These are phyloP conservation scores for Andrena chrysosceles DNA, from an alignment of 2,888 invertebrate species.

Conservation along the genomic window DNA sequence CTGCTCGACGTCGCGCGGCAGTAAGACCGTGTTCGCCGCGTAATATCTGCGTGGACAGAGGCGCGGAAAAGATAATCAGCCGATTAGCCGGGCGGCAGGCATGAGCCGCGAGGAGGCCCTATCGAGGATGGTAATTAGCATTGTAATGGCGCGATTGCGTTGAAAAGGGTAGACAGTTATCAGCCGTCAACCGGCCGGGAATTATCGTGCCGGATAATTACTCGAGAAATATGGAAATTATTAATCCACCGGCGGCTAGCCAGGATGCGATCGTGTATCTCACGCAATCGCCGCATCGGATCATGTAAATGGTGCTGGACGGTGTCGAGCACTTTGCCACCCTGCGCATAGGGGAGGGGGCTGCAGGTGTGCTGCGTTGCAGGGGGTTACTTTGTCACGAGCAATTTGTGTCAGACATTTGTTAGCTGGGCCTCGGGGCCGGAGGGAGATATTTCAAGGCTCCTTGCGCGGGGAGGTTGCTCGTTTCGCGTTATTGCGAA, in stretches of 20 bases:
- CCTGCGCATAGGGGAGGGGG: background rate
- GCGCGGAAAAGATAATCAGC: slow-evolving; percentile 38
- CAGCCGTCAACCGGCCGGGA: slow-evolving; percentile 47
- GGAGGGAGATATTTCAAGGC: slow-evolving; percentile 33
- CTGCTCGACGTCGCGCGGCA: slow-evolving; percentile 79
- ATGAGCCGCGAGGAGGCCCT: slow-evolving; percentile 31
- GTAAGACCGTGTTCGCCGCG: slow-evolving; percentile 82
- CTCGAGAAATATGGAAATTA: slow-evolving; percentile 65
- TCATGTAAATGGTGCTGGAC: slow-evolving; percentile 44
- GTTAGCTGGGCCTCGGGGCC: slow-evolving; percentile 9
- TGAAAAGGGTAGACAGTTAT: slow-evolving; percentile 68
- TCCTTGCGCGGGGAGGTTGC: slow-evolving; percentile 4
- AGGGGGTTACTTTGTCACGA: slow-evolving; percentile 40
- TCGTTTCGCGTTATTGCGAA: slow-evolving; percentile 11
- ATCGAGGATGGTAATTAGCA: slow-evolving; percentile 62
- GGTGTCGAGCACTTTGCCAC: slow-evolving; percentile 31
- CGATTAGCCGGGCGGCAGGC: slow-evolving; percentile 14
- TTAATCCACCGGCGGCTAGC: slow-evolving; percentile 50
- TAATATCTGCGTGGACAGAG: slow-evolving; percentile 78
- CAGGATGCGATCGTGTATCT: slow-evolving; percentile 24
- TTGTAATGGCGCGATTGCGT: slow-evolving; percentile 63
- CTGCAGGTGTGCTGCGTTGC: slow-evolving; percentile 38
- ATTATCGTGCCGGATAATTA: slow-evolving; percentile 62
- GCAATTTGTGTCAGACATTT: slow-evolving; percentile 52
- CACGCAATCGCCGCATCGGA: slow-evolving; percentile 52